Conservation (phyloP, 2,888 invertebrate species). For the Tetheella fluctuosa region DNA sequence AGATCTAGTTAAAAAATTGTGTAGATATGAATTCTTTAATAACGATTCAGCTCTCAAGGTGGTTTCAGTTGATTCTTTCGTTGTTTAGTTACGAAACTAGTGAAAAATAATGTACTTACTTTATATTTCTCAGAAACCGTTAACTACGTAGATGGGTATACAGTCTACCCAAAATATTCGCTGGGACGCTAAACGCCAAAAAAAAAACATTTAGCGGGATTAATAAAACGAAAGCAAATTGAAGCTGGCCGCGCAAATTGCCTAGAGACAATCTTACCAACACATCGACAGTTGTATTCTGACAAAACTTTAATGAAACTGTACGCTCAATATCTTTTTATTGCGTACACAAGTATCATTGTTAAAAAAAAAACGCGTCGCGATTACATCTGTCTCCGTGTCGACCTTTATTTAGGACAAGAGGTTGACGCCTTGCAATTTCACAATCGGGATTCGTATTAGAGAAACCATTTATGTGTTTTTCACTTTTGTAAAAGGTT, state of each 20-base stretch:
- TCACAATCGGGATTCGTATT: slow-evolving; percentile 6
- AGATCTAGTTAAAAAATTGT: too few species aligned
- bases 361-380: slow-evolving; percentile 1
- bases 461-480: too few species aligned
- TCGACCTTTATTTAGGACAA: slow-evolving; percentile 5
- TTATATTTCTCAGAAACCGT: too few species aligned
- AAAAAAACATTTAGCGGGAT: background rate
- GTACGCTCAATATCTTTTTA: background rate
- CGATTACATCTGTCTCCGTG: background rate
- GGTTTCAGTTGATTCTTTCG: too few species aligned
- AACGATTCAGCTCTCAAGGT: too few species aligned
- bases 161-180: too few species aligned
- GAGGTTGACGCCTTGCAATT: slow-evolving; percentile 3
- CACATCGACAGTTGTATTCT: background rate
- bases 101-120: too few species aligned
- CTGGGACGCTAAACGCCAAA: background rate
- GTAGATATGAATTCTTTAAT: too few species aligned
- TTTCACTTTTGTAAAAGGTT: too few species aligned
- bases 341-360: background rate
- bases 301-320: background rate
- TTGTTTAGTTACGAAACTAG: too few species aligned
- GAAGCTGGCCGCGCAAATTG: background rate
- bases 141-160: too few species aligned
- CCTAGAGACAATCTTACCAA: background rate
- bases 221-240: background rate